A percentile compares a stretch with the other conserved stretches of the same genome.
These are phyloP conservation scores for Thymelicus lineola DNA, from an alignment of 2,888 invertebrate genomes.

Conservation along the genomic window DNA sequence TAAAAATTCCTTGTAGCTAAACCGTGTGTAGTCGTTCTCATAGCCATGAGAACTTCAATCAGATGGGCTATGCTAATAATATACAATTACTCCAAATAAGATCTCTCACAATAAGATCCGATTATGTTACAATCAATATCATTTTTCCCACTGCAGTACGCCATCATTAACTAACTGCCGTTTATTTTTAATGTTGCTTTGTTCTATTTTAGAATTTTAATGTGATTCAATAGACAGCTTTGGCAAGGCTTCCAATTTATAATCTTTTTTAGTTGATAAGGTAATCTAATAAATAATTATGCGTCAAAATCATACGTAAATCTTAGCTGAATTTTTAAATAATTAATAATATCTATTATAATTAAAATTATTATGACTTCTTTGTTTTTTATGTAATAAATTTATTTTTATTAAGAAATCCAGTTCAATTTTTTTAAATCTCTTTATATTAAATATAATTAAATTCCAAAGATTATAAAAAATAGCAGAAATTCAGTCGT, in stretches of 20 bases:
- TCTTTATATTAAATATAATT: too few relatives aligned
- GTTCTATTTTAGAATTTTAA: constrained; percentile 9
- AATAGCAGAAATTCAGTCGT: too few relatives aligned
- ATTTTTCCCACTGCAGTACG: constrained; percentile 57
- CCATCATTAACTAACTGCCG: constrained; percentile 50
- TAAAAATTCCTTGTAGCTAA: not conserved
- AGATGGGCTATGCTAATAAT: constrained; percentile 70
- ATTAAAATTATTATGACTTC: too few relatives aligned
- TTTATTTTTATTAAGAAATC: too few relatives aligned
- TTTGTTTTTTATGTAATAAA: too few relatives aligned
- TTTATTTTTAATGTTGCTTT: constrained; percentile 44
- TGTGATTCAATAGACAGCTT: too few relatives aligned
- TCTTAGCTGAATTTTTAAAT: not conserved
- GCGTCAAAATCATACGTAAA: not conserved
- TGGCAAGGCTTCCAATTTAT: too few relatives aligned
- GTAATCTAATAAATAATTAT: too few relatives aligned
- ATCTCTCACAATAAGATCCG: constrained; percentile 46
- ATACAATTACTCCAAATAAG: constrained; percentile 30
- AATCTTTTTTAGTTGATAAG: too few relatives aligned
- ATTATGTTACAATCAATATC: constrained; percentile 64
- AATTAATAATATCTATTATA: too few relatives aligned
- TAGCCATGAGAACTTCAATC: constrained; percentile 74
- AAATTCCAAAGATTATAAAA: too few relatives aligned
- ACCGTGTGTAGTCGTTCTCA: constrained; percentile 12
- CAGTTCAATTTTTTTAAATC: too few relatives aligned